Percentiles rank a stretch among this genome's conserved stretches.
Evolutionary conservation across 2,113 vertebrate species (phyloP).

Genomic region (Redunca redunca): DNA sequence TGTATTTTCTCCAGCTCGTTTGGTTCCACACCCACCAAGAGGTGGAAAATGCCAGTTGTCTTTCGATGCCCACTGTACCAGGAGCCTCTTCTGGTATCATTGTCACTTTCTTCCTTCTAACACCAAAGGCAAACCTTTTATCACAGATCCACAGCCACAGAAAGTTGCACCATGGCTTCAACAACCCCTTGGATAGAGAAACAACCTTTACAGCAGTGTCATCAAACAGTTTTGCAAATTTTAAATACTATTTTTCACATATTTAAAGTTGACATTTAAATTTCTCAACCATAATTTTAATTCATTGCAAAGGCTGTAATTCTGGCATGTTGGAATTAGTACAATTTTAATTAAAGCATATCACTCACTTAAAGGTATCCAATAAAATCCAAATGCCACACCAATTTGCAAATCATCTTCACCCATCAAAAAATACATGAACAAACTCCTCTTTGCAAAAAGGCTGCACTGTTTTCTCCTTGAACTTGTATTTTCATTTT

Average conservation of each 20-base stretch:
- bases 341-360: not conserved
- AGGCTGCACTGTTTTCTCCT: not conserved
- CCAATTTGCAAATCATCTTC: not conserved
- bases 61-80: not conserved
- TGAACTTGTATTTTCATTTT: slow-evolving; percentile 4
- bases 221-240: not conserved
- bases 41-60: not conserved
- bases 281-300: slow-evolving; percentile 12
- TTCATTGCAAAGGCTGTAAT: not conserved
- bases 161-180: not conserved
- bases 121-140: not conserved
- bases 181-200: not conserved
- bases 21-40: not conserved
- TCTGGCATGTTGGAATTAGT: not conserved
- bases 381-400: not conserved
- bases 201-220: not conserved
- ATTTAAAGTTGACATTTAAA: not conserved
- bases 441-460: not conserved
- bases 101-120: rapidly evolving
- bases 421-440: not conserved
- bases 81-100: not conserved
- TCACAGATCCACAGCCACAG: not conserved
- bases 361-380: not conserved
- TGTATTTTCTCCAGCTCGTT: not conserved
- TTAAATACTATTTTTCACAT: not conserved